phyloP scores from a whole-genome alignment of 2,797 vertebrate genomes.

The Enteromius mattozi region DNA sequence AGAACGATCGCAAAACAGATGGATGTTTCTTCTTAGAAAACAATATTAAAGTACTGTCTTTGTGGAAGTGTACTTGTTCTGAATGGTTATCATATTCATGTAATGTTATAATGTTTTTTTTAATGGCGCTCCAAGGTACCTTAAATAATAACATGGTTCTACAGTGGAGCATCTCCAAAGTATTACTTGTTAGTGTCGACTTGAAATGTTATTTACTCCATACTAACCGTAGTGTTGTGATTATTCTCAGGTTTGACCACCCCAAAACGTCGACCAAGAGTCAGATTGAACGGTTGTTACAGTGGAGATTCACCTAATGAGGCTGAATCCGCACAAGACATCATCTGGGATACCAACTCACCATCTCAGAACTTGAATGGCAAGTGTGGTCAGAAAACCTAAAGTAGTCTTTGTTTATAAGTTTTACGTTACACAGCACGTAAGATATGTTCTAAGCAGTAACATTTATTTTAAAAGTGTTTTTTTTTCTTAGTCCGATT shows the following conservation, averaged over 20 bases:
- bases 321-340: slow-evolving; percentile 86
- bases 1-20: not conserved
- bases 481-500: not conserved
- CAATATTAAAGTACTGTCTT: not conserved
- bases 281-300: slow-evolving; percentile 58
- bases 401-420: not conserved
- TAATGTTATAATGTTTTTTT: not conserved
- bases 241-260: slow-evolving; percentile 71
- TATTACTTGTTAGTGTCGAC: not conserved
- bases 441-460: not conserved
- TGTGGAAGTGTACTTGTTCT: not conserved
- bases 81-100: not conserved
- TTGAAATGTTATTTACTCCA: not conserved
- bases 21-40: not conserved
- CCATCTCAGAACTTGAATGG: slow-evolving; percentile 80
- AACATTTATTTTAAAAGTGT: not conserved
- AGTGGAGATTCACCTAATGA: slow-evolving; percentile 85
- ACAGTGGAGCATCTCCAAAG: not conserved
- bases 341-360: slow-evolving; percentile 94
- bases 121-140: not conserved
- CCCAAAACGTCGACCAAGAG: slow-evolving; percentile 64
- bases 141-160: not conserved
- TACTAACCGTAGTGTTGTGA: not conserved
- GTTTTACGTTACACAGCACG: too few species aligned
- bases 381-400: slow-evolving; percentile 64